Percentiles rank a stretch among this genome's conserved stretches.
phyloP scores from a whole-genome alignment of 37 sponge, comb jelly and placozoan species.

The Eunapius fragilis region DNA sequence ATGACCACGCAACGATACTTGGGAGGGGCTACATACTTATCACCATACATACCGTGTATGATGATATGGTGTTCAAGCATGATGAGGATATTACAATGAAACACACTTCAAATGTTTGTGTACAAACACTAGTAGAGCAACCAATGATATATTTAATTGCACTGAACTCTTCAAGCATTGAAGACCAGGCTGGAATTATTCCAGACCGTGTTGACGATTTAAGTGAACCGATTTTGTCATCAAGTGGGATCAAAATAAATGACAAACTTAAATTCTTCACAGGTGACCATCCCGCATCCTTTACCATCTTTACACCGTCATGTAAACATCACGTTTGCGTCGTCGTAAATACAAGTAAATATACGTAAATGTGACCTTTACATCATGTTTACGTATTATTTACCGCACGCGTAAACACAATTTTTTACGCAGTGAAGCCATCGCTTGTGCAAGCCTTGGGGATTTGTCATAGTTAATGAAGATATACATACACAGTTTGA shows the following conservation, averaged over 20 bases:
- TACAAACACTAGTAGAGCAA: slow-evolving; percentile 37
- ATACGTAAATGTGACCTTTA: no score
- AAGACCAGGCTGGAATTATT: slow-evolving; percentile 23
- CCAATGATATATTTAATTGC: slow-evolving; percentile 39
- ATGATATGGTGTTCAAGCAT: slow-evolving; percentile 27
- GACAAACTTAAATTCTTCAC: slow-evolving; percentile 12
- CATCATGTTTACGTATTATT: no score
- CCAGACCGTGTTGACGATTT: slow-evolving; percentile 24
- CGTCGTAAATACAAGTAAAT: no score
- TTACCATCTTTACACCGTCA: no score
- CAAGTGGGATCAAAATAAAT: not conserved
- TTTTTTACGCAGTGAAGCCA: no score
- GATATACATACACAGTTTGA: no score
- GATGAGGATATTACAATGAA: slow-evolving; percentile 1
- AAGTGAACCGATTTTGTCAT: not conserved
- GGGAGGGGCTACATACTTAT: slow-evolving; percentile 40
- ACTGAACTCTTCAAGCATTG: slow-evolving; percentile 11
- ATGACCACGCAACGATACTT: slow-evolving; percentile 37
- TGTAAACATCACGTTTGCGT: no score
- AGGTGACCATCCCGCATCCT: slow-evolving; percentile 26
- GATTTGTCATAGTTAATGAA: no score
- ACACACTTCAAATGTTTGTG: not conserved
- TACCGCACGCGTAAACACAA: no score
- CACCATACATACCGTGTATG: slow-evolving; percentile 33
- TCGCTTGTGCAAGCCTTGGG: no score